Evolutionary conservation across 2,888 invertebrate species (phyloP), one percentile per base, ranked within the genome.

Genomic region (Beris morrisii): DNA sequence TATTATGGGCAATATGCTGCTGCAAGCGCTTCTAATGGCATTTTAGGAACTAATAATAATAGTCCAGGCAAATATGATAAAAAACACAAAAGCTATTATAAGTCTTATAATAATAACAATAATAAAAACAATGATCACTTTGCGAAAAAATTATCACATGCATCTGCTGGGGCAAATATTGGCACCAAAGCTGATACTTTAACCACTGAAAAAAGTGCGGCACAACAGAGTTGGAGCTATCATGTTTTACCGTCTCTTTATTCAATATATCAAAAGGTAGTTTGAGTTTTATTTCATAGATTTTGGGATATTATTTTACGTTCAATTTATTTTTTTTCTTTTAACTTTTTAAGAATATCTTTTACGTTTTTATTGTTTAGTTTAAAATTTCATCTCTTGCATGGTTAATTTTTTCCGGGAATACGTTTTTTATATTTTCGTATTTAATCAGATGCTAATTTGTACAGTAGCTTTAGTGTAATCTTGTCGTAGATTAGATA

Each of bases 231-330:
- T 69, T 92, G 92, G 92, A 90, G 91, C 80, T 92, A 89, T 82
- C 92, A 92, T 84, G 88, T 92, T 74, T 86, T 91, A 78, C 92
- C 92, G 74, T 89, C 90, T 77, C 85, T 92, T 78, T 92, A 92
- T 83, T 88, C 90, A 79, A 86, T 87, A 80, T 89, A 90, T 77
- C 92, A 92, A 84, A 92, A 92, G 92, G 92, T 92, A 84, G 76
- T 44, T 61, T 31, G 6, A 9, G 43, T 52, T 32, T 52, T 31
- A 48, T 31, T 48, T 30, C 30, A 6, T 30, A 22, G 48, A 13
- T 46, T 48, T 59, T 30, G 9, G 38, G 28, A 46, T 1, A 38
- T 38, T 38, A 53, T 64, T 57, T n/a, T 44, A 54, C 28, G 31
- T 43, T 53, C 54, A 13, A 32, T 52, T 32, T 44, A 11, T 15